A percentile compares a stretch with the other conserved stretches of the same genome.
Conservation (phyloP, 2,888 invertebrate species). For the Pegoplata infirma region DNA sequence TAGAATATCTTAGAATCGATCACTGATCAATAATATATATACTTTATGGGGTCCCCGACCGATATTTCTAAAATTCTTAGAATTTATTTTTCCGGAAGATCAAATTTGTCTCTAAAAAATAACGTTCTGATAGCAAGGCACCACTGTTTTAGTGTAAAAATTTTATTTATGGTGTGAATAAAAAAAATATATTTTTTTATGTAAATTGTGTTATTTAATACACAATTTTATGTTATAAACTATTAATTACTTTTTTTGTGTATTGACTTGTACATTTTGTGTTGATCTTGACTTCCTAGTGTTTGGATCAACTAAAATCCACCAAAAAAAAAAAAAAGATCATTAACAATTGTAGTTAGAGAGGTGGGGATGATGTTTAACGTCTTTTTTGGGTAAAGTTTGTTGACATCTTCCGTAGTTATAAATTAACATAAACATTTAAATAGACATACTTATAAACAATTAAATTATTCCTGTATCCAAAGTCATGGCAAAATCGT, state of each 20-base stretch:
- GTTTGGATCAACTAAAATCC: background rate
- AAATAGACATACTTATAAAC: conserved; percentile 3
- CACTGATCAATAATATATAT: too few relatives aligned
- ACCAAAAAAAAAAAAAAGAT: too few relatives aligned
- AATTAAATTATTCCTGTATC: background rate
- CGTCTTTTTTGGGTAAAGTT: conserved; percentile 16
- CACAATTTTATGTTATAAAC: too few relatives aligned
- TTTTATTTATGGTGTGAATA: too few relatives aligned
- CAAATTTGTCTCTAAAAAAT: too few relatives aligned
- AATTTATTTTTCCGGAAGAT: too few relatives aligned
- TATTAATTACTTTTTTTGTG: too few relatives aligned
- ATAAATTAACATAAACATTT: conserved; percentile 57
- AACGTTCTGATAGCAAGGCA: too few relatives aligned
- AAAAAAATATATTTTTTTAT: background rate
- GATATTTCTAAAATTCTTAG: too few relatives aligned
- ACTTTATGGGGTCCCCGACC: too few relatives aligned
- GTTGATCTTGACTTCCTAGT: background rate
- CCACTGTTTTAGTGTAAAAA: background rate
- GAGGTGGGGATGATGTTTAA: background rate
- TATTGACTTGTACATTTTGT: background rate
- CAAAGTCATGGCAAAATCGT: background rate
- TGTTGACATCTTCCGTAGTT: conserved; percentile 57
- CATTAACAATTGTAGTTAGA: background rate
- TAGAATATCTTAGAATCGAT: too few relatives aligned
- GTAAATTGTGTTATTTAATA: too few relatives aligned